Conservation (phyloP, 2,113 vertebrate genomes). For the Ochotona princeps region DNA sequence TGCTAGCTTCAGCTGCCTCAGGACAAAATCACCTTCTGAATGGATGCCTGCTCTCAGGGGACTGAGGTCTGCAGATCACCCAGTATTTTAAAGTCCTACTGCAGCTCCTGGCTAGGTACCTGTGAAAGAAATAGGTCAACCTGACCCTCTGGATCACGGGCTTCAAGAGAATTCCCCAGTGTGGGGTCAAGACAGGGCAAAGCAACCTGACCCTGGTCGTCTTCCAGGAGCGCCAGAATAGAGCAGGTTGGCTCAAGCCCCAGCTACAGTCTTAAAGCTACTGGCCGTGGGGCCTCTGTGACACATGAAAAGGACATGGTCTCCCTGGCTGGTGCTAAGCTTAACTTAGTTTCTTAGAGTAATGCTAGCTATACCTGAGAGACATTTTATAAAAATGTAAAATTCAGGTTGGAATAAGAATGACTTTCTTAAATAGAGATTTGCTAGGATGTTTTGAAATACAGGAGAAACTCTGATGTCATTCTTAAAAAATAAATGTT, state of each 20-base stretch:
- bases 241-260: background rate
- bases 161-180: background rate
- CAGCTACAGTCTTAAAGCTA: background rate
- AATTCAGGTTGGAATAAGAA: constrained; percentile 4
- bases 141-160: background rate
- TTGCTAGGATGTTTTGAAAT: background rate
- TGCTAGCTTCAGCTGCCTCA: background rate
- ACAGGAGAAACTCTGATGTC: background rate
- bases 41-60: background rate
- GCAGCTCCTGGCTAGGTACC: background rate
- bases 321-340: background rate
- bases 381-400: background rate
- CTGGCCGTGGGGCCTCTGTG: background rate
- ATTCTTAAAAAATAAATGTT: background rate
- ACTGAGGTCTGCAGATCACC: background rate
- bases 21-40: background rate
- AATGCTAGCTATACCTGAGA: background rate
- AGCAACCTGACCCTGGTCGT: background rate
- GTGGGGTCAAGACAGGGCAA: background rate
- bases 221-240: background rate
- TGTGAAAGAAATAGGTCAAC: constrained; percentile 3
- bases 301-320: background rate
- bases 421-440: background rate
- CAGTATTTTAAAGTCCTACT: background rate
- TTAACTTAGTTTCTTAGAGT: constrained; percentile 21